phyloP scores from a whole-genome alignment of 2,888 invertebrate genomes.

The Amblyjoppa proteus region DNA sequence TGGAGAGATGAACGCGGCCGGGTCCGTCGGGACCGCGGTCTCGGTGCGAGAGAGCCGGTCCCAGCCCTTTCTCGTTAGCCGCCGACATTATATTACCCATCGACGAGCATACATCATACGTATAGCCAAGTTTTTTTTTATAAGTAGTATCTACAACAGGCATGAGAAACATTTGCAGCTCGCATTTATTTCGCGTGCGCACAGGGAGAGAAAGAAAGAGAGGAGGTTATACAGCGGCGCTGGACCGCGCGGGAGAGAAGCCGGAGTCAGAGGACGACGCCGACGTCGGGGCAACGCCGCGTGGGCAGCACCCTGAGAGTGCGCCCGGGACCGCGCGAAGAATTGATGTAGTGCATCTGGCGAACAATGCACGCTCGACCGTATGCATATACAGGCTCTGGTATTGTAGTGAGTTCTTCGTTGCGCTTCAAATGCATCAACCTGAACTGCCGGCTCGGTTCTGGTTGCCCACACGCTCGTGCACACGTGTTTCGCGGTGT shows the following conservation, averaged over 20 bases:
- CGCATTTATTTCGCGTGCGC: slow-evolving; percentile 71
- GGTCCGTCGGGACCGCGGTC: slow-evolving; percentile 28
- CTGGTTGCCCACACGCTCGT: slow-evolving; percentile 45
- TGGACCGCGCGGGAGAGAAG: slow-evolving; percentile 69
- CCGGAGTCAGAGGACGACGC: slow-evolving; percentile 58
- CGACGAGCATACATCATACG: slow-evolving; percentile 82
- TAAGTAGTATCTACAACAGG: slow-evolving; percentile 81
- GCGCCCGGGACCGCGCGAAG: slow-evolving; percentile 71
- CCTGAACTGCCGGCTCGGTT: slow-evolving; percentile 12
- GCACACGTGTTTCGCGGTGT: slow-evolving; percentile 56
- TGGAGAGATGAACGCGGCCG: slow-evolving; percentile 29
- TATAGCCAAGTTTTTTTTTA: slow-evolving; percentile 76
- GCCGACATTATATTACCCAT: slow-evolving; percentile 84
- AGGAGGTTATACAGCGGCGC: slow-evolving; percentile 60
- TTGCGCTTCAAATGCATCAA: slow-evolving; percentile 41
- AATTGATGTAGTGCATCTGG: slow-evolving; percentile 81
- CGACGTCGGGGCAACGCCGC: slow-evolving; percentile 67
- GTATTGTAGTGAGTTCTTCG: slow-evolving; percentile 16
- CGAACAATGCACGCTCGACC: slow-evolving; percentile 78
- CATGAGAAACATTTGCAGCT: slow-evolving; percentile 83
- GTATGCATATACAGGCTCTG: slow-evolving; percentile 49
- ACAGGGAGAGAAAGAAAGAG: slow-evolving; percentile 39
- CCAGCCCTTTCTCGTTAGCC: slow-evolving; percentile 83
- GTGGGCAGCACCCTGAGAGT: slow-evolving; percentile 77
- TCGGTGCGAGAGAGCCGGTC: slow-evolving; percentile 70